A percentile compares a stretch with the other conserved stretches of the same genome.
Evolutionary conservation across 2,113 vertebrate species (phyloP).

Genomic region (Ochotona princeps): DNA sequence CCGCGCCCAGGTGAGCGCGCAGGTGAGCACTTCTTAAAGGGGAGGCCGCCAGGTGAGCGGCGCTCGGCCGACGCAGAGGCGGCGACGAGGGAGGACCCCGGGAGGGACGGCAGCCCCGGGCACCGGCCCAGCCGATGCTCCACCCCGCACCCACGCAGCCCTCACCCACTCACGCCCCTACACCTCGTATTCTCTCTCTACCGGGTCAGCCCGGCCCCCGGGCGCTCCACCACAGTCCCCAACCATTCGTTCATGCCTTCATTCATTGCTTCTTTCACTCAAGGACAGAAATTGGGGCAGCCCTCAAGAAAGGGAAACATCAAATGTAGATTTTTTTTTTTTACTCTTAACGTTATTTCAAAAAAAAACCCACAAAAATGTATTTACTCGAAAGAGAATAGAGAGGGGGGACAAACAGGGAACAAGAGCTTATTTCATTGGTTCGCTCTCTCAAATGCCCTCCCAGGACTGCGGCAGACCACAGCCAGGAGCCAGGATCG

Average conservation of each 20-base stretch:
- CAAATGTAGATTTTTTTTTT: neutral
- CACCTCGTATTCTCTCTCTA: neutral
- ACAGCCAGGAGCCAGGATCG: too few relatives aligned
- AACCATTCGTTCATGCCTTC: neutral
- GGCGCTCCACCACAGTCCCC: too few relatives aligned
- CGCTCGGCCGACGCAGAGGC: neutral
- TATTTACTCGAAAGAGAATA: neutral
- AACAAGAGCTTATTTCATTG: too few relatives aligned
- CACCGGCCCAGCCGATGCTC: neutral
- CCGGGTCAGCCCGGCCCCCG: neutral
- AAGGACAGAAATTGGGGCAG: neutral
- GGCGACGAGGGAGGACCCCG: neutral
- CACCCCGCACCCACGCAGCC: neutral
- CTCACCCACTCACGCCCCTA: neutral
- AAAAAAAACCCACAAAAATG: too few relatives aligned
- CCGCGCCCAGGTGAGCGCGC: slow-evolving; percentile 77
- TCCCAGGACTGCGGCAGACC: too few relatives aligned
- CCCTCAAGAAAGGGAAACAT: neutral
- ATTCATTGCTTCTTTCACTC: neutral
- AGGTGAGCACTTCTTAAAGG: slow-evolving; percentile 83
- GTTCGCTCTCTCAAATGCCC: too few relatives aligned
- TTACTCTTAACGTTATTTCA: neutral
- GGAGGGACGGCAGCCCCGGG: neutral
- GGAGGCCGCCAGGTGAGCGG: slow-evolving; percentile 65
- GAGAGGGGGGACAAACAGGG: too few relatives aligned